Evolutionary conservation across 2,888 invertebrate species (phyloP).

Genomic region (Dynastes tityus): DNA sequence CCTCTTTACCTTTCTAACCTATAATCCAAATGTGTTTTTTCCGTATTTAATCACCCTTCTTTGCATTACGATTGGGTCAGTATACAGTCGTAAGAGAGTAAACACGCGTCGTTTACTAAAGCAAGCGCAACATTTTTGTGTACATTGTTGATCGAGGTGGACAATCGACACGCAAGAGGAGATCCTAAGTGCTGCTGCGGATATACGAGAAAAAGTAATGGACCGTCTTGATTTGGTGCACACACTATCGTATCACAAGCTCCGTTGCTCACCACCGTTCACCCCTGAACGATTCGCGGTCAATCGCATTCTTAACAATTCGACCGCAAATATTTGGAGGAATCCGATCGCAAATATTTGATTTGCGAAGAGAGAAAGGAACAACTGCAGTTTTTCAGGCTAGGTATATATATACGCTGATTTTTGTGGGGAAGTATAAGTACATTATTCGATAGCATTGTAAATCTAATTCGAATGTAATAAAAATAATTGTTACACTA

Average conservation of each 20-base stretch:
- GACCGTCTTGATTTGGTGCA: constrained; percentile 63
- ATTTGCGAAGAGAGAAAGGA: constrained; percentile 50
- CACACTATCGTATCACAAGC: constrained; percentile 66
- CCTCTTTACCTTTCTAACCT: no score
- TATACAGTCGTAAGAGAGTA: background rate
- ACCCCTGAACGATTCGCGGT: constrained; percentile 55
- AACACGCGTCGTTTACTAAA: background rate
- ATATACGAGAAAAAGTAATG: constrained; percentile 58
- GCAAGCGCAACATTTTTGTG: constrained; percentile 29
- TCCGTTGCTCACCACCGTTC: constrained; percentile 58
- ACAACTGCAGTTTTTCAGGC: constrained; percentile 8
- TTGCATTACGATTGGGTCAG: background rate
- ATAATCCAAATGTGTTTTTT: no score
- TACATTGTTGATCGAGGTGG: constrained; percentile 31
- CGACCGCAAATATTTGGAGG: constrained; percentile 57
- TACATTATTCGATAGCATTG: no score
- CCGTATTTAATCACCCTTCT: no score
- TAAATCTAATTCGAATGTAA: no score
- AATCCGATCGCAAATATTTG: constrained; percentile 60
- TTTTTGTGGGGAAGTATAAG: no score
- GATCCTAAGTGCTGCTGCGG: constrained; percentile 1
- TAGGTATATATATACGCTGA: no score
- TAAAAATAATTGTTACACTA: no score
- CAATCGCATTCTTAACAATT: constrained; percentile 62
- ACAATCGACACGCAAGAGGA: constrained; percentile 1